These are phyloP conservation scores for Cryptus armator DNA, from an alignment of 2,888 invertebrate genomes.

Conservation along the genomic window DNA sequence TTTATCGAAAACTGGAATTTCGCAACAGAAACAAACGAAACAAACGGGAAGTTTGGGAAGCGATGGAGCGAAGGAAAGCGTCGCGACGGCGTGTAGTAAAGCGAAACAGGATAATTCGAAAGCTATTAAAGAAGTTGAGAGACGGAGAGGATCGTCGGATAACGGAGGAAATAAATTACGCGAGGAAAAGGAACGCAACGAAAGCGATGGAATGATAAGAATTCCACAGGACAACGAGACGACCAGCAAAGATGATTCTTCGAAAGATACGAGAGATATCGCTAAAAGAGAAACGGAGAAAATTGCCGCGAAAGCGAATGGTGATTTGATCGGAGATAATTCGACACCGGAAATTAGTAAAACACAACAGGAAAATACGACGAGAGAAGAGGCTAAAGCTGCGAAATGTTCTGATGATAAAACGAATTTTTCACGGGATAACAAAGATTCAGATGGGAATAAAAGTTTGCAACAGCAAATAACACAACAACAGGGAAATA, in stretches of 20 bases:
- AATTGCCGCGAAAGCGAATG: slow-evolving; percentile 56
- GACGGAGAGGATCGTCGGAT: slow-evolving; percentile 47
- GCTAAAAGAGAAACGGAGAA: slow-evolving; percentile 43
- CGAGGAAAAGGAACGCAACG: slow-evolving; percentile 32
- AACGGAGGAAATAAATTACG: slow-evolving; percentile 15
- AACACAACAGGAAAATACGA: slow-evolving; percentile 61
- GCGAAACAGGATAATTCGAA: slow-evolving; percentile 53
- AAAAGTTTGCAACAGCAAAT: slow-evolving; percentile 32
- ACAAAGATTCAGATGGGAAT: slow-evolving; percentile 50
- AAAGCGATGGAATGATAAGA: slow-evolving; percentile 34
- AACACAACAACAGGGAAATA: slow-evolving; percentile 36
- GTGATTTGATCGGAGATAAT: slow-evolving; percentile 57
- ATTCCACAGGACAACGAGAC: slow-evolving; percentile 22
- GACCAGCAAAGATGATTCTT: slow-evolving; percentile 22
- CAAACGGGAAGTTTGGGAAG: slow-evolving; percentile 29
- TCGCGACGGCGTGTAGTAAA: slow-evolving; percentile 11
- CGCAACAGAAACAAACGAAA: slow-evolving; percentile 46
- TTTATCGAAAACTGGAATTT: slow-evolving; percentile 74
- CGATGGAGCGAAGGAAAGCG: slow-evolving; percentile 36
- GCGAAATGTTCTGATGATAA: slow-evolving; percentile 43
- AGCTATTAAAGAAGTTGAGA: slow-evolving; percentile 52
- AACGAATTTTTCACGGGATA: slow-evolving; percentile 44
- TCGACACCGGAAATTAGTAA: slow-evolving; percentile 57
- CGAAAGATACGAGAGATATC: slow-evolving; percentile 42
- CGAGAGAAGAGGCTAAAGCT: slow-evolving; percentile 58